phyloP scores from a whole-genome alignment of 1,140 invertebrate species.

The Mizuhopecten yessoensis region DNA sequence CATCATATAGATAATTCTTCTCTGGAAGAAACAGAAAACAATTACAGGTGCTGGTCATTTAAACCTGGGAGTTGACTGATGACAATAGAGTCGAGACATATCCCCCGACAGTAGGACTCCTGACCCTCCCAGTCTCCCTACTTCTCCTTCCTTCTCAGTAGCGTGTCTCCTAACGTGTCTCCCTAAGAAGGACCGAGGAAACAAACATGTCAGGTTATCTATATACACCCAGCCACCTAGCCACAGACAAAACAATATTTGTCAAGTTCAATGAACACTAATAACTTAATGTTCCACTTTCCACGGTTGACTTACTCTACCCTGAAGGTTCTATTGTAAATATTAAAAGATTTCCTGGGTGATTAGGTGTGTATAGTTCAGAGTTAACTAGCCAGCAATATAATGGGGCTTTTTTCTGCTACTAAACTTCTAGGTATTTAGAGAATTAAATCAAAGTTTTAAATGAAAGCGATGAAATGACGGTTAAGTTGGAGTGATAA shows the following conservation, averaged over 20 bases:
- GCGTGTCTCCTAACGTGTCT: not conserved
- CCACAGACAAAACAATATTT: conserved; percentile 39
- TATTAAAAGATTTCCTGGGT: not conserved
- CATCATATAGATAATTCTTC: not conserved
- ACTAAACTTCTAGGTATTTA: not conserved
- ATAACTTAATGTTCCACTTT: conserved; percentile 34
- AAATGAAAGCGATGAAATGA: not conserved
- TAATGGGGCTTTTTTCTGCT: not conserved
- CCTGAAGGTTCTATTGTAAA: not conserved
- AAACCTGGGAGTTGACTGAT: not conserved
- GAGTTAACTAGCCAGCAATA: not conserved
- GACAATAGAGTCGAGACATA: not conserved
- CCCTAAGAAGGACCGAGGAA: not conserved
- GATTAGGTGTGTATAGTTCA: not conserved
- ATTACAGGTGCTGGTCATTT: not conserved
- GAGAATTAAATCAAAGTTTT: not conserved
- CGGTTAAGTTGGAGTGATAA: not conserved
- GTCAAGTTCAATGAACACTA: conserved; percentile 33
- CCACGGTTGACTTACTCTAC: not conserved
- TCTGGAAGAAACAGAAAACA: not conserved
- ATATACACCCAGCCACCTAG: not conserved
- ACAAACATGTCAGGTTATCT: not conserved
- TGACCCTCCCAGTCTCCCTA: not conserved
- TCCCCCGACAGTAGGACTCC: not conserved
- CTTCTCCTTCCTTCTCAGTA: not conserved